Evolutionary conservation across 2,888 invertebrate genomes (phyloP), one percentile per base, ranked within the genome.

Genomic region (Biston betularia): DNA sequence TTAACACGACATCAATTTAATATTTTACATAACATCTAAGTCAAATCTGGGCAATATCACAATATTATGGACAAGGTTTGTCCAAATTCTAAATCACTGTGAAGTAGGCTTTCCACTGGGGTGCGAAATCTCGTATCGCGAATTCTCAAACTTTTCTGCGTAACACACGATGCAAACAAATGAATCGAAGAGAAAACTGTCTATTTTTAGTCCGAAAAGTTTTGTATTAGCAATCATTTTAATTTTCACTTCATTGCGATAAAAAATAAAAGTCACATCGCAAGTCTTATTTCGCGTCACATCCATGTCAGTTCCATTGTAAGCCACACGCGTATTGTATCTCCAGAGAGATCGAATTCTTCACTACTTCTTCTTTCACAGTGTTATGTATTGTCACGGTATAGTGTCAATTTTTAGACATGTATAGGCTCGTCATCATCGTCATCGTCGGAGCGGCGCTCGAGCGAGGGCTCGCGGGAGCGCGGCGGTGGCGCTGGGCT

Each of bases 401-500:
- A 11, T 42, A 54, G 45, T 45, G 34, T 63, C 40, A 71, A 63
- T 53, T 7, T 54, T 89, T 92, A 95, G 76, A 95, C 95, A 79
- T 95, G 95, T 79, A 95, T 95, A 38, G 95, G 93, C 80, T 95
- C 95, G 69, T 95, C 95, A 70, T 95, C 95, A 59, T 95, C 95
- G 60, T 95, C 95, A 38, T 93, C 93, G 45, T 93, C 93, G 33
- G 92, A 85, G 71, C 89, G 92, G 75, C 90, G 85, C 65, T 93
- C 93, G 48, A 88, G 63, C 35, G 92, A 89, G 15, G 84, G 89
- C 63, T 89, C 90, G 46, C 88, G 86, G 74, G 94, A 89, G 60
- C 89, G 87, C 53, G 89, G 91, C 0, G 94, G 94, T 2, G 95
- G 95, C 63, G 89, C 87, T 2, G 93, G 94, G 74, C 95, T 95